These are phyloP conservation scores for Triplophysa bombifrons DNA, from an alignment of 2,797 vertebrate genomes.

Conservation along the genomic window DNA sequence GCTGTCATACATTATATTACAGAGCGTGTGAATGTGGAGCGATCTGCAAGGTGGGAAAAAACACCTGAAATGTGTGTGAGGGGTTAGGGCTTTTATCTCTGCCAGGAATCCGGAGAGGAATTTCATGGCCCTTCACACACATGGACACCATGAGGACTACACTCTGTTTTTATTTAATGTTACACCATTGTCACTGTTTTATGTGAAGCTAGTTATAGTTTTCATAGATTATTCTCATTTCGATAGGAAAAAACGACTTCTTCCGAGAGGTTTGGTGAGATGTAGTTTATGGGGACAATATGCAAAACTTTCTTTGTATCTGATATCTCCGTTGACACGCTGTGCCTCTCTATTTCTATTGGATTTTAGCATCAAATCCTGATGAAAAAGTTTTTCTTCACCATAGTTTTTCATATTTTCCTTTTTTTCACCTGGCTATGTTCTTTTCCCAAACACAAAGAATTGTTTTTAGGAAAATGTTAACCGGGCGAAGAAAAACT, in stretches of 20 bases:
- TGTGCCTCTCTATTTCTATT: background rate
- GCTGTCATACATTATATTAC: constrained; percentile 85
- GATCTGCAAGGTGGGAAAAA: constrained; percentile 78
- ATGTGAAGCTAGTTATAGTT: background rate
- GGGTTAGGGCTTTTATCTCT: constrained; percentile 5
- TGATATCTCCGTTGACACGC: too few relatives aligned
- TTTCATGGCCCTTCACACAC: constrained; percentile 68
- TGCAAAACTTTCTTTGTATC: too few relatives aligned
- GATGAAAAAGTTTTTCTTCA: background rate
- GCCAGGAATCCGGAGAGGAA: constrained; percentile 71
- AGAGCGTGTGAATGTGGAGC: constrained; percentile 50
- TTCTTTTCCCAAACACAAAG: constrained; percentile 31
- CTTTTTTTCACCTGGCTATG: constrained; percentile 23
- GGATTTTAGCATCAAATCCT: background rate
- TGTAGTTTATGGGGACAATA: too few relatives aligned
- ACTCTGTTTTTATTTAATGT: background rate
- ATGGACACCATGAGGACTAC: constrained; percentile 36
- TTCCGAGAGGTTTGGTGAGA: too few relatives aligned
- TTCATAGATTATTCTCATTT: too few relatives aligned
- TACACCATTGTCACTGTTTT: background rate
- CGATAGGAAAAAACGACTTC: too few relatives aligned
- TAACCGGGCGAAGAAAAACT: constrained; percentile 46
- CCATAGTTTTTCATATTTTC: background rate
- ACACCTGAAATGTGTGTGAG: constrained; percentile 41
- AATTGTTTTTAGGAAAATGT: constrained; percentile 55